Conservation (phyloP, 2,113 vertebrate genomes). For the Petromus typicus region DNA sequence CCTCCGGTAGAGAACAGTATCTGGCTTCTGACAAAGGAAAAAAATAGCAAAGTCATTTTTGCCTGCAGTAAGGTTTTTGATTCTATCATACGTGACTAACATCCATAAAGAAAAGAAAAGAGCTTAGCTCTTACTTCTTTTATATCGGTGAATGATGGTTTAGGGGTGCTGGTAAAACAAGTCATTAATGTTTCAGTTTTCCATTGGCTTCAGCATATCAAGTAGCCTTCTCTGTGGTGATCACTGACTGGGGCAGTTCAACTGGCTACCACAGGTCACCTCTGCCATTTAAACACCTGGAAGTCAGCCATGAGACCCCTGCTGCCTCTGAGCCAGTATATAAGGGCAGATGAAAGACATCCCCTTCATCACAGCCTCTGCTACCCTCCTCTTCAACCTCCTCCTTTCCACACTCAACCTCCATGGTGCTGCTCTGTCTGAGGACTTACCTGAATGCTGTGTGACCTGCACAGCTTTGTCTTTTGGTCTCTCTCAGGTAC, state of each 20-base stretch:
- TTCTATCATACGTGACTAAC: conserved; percentile 13
- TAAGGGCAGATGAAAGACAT: not conserved
- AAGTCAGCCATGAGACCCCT: not conserved
- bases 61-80: conserved; percentile 6
- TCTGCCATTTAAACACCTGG: not conserved
- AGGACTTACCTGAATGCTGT: not conserved
- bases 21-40: not conserved
- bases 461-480: not conserved
- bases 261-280: not conserved
- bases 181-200: conserved; percentile 35
- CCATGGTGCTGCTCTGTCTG: not conserved
- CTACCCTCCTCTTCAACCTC: not conserved
- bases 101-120: conserved; percentile 13
- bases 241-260: not conserved
- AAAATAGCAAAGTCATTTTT: conserved; percentile 27
- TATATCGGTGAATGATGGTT: not conserved
- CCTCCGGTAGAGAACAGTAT: conserved; percentile 12
- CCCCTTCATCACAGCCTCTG: not conserved
- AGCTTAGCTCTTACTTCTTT: not conserved
- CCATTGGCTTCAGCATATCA: not conserved
- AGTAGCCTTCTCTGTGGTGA: not conserved
- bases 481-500: not conserved
- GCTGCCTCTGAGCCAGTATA: not conserved
- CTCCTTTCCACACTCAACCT: not conserved
- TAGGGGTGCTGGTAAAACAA: not conserved